These are phyloP conservation scores for Miichthys miiuy DNA, from an alignment of 2,797 vertebrate species.

Conservation along the genomic window DNA sequence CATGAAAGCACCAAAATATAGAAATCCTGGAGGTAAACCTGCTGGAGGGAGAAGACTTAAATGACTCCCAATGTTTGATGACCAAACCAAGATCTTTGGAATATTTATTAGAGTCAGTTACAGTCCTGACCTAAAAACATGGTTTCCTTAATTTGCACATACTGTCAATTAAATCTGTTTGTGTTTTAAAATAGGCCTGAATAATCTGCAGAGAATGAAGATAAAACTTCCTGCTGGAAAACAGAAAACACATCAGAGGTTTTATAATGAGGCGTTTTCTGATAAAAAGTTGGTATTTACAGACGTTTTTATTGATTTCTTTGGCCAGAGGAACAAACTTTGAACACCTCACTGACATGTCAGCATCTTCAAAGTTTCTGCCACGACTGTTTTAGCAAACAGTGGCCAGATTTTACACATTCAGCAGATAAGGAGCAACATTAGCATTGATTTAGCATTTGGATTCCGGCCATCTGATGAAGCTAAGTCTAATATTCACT, in stretches of 20 bases:
- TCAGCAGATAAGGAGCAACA: neutral
- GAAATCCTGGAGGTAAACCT: neutral
- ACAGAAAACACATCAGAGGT: too few relatives aligned
- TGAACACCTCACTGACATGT: too few relatives aligned
- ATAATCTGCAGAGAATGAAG: neutral
- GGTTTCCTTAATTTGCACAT: neutral
- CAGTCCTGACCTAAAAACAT: neutral
- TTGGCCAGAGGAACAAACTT: too few relatives aligned
- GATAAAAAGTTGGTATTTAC: too few relatives aligned
- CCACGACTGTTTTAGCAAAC: too few relatives aligned
- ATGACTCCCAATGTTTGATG: neutral
- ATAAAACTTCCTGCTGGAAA: too few relatives aligned
- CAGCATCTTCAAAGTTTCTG: too few relatives aligned
- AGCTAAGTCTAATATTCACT: neutral
- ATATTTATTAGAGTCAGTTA: too few relatives aligned
- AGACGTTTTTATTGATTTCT: too few relatives aligned
- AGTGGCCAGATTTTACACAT: neutral
- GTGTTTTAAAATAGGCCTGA: neutral
- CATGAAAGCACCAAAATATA: neutral
- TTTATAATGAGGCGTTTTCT: too few relatives aligned
- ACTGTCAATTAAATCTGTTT: neutral
- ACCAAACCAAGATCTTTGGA: too few relatives aligned
- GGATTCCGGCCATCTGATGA: neutral
- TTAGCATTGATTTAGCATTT: neutral
- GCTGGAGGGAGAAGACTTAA: neutral